Conservation (phyloP, 2,113 vertebrate genomes). For the Tupaia chinensis region DNA sequence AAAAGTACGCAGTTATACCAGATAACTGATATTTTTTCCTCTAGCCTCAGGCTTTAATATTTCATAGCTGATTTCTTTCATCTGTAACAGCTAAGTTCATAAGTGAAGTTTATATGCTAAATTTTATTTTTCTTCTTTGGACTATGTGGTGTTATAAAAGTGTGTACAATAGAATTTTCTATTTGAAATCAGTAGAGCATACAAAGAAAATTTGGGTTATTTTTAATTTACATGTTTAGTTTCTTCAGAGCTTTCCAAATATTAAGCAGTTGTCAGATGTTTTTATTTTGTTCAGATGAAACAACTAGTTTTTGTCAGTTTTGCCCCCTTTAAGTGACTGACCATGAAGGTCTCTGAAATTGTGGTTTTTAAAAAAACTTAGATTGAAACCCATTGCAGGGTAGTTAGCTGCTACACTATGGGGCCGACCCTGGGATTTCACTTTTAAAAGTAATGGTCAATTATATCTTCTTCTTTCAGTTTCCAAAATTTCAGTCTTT, state of each 20-base stretch:
- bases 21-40: background rate
- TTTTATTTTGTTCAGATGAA: background rate
- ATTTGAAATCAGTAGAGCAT: constrained; percentile 79
- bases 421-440: background rate
- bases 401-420: no score
- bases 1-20: background rate
- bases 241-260: constrained; percentile 55
- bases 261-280: constrained; percentile 21
- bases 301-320: background rate
- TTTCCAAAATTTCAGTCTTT: background rate
- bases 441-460: background rate
- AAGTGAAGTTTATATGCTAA: constrained; percentile 80
- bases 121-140: constrained; percentile 81
- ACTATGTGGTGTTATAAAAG: constrained; percentile 68
- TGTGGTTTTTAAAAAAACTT: background rate
- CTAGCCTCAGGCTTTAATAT: constrained; percentile 67
- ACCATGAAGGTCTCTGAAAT: background rate
- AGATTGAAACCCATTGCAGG: background rate
- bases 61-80: constrained; percentile 66
- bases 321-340: background rate
- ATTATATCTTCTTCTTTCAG: background rate
- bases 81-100: constrained; percentile 74
- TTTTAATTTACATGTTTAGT: constrained; percentile 58
- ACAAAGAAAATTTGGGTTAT: constrained; percentile 74
- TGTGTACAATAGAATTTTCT: constrained; percentile 80